Percentiles rank a stretch among this genome's conserved stretches.
phyloP scores from a whole-genome alignment of 35 echinoderm and acorn worm species.

The Apostichopus parvimensis region DNA sequence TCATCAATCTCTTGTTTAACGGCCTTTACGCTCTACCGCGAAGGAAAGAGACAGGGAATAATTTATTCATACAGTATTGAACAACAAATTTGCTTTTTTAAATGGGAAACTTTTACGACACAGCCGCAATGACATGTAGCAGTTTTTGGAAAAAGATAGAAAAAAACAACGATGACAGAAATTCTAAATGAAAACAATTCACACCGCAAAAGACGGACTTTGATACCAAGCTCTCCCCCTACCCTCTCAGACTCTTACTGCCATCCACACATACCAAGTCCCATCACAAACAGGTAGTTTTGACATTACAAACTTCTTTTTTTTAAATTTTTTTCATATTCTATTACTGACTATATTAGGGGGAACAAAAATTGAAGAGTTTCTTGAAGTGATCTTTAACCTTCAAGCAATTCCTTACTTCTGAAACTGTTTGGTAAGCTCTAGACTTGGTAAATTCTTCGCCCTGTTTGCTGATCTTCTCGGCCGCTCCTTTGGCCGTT shows the following conservation, averaged over 20 bases:
- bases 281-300: neutral
- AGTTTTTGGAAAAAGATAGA: too few relatives aligned
- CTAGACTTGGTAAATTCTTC: conserved; percentile 77
- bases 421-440: conserved; percentile 87
- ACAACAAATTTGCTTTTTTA: neutral
- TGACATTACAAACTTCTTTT: too few relatives aligned
- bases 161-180: neutral
- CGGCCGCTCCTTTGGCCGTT: conserved; percentile 81
- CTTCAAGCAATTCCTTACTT: conserved; percentile 55
- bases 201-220: too few relatives aligned
- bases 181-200: too few relatives aligned
- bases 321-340: too few relatives aligned
- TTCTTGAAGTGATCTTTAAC: neutral
- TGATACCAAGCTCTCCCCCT: too few relatives aligned
- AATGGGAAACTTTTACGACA: too few relatives aligned
- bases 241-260: too few relatives aligned
- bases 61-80: neutral
- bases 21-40: conserved; percentile 83
- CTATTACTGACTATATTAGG: too few relatives aligned
- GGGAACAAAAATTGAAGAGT: too few relatives aligned
- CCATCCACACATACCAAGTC: too few relatives aligned
- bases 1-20: conserved; percentile 98
- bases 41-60: neutral
- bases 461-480: conserved; percentile 77
- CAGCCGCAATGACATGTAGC: too few relatives aligned